Evolutionary conservation across 1,140 invertebrate species (phyloP).

Genomic region (Philaenus spumarius): DNA sequence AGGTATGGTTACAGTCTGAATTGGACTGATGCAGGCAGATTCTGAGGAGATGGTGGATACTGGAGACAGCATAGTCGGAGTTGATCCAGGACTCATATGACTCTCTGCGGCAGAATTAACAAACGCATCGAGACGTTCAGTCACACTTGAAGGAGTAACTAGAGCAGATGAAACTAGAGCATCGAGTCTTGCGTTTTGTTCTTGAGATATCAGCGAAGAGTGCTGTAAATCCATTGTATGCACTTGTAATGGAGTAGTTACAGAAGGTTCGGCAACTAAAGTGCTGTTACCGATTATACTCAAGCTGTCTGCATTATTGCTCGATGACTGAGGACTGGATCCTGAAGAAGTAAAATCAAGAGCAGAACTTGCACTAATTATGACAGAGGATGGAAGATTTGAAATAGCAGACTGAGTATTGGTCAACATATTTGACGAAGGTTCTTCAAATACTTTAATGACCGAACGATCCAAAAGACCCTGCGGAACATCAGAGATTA

Average conservation of each 20-base stretch:
- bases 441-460: background rate
- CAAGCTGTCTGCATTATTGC: too few species aligned
- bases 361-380: too few species aligned
- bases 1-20: background rate
- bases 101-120: slow-evolving; percentile 56
- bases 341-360: too few species aligned
- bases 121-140: slow-evolving; percentile 52
- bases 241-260: too few species aligned
- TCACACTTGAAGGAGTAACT: slow-evolving; percentile 29
- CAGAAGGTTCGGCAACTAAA: too few species aligned
- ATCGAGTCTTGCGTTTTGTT: too few species aligned
- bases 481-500: slow-evolving; percentile 37
- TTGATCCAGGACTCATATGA: slow-evolving; percentile 32
- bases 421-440: background rate
- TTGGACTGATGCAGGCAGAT: background rate
- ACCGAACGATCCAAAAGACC: background rate
- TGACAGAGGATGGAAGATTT: background rate
- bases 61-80: background rate
- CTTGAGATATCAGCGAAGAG: too few species aligned
- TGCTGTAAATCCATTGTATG: too few species aligned
- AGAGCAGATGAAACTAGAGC: too few species aligned
- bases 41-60: slow-evolving; percentile 3
- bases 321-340: too few species aligned
- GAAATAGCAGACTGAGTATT: background rate
- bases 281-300: too few species aligned